Base-by-base conservation (phyloP, 2,797 vertebrate species). In the Danio choprae region DNA sequence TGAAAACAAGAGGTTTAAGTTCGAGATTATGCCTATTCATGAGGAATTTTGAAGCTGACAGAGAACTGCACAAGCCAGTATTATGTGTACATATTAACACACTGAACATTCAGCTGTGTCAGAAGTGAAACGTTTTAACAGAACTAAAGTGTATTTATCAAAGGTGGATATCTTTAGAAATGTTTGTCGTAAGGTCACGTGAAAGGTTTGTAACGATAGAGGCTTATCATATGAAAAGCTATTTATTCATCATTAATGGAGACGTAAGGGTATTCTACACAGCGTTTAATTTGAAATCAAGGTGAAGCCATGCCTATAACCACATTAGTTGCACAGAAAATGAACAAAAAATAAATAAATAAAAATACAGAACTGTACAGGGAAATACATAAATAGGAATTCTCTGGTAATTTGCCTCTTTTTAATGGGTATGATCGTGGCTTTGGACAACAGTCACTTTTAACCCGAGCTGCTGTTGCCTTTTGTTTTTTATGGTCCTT, bases 401-500 rank as follows among this genome's bases (percentile, higher is more conserved):
- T 89, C 87, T 90, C 90, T 87, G 86, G 71, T 88, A 50, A 84
- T 85, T 85, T 89, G 90, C 85, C 88, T 91, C 84, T 69, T 87
- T 79, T 81, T 84, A 63, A 60, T 78, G 85, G 72, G 83, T 85
- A 70, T 83, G 70, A 87, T 84, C 83, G 86, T 89, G 89, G 87
- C 79, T 88, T 84, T 82, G 80, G 87, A 91, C 86, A 89, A 93
- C 87, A 91, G 91, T 90, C 89, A 91, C 88, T 88, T 90, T 91
- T 89, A 89, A 91, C 89, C 78, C 89, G 87, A 89, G 90, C 91
- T 91, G 92, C 89, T 91, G 92, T 92, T 94, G 93, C 94, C 93
- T 93, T 94, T 93, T 85, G 85, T 63, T 92, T 93, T 93, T 79
- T 90, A 90, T 88, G 6, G 74, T 89, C 89, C 67, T 92, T 91